phyloP scores from a whole-genome alignment of 2,888 invertebrate species.

The Apodemia duryi region DNA sequence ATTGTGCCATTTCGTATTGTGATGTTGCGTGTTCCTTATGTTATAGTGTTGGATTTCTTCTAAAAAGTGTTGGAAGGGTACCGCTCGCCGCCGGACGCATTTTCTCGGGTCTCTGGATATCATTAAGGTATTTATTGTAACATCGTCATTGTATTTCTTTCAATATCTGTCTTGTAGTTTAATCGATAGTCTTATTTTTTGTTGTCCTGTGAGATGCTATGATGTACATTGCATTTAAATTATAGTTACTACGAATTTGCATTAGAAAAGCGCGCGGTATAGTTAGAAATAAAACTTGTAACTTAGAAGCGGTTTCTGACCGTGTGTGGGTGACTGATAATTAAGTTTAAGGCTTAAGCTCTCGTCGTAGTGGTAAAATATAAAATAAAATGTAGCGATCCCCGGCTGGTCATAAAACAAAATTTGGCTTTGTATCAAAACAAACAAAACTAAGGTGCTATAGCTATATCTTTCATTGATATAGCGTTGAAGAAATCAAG shows the following conservation, averaged over 20 bases:
- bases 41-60: conserved; percentile 68
- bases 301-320: conserved; percentile 46
- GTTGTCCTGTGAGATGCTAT: conserved; percentile 34
- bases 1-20: conserved; percentile 67
- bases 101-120: conserved; percentile 76
- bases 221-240: conserved; percentile 52
- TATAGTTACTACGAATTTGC: conserved; percentile 63
- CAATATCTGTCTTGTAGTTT: conserved; percentile 70
- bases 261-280: conserved; percentile 64
- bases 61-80: conserved; percentile 67
- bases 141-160: conserved; percentile 73
- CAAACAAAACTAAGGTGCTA: not conserved
- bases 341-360: conserved; percentile 55
- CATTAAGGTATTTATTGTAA: conserved; percentile 80
- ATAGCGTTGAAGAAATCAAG: not conserved
- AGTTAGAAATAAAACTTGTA: conserved; percentile 43
- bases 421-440: not conserved
- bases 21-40: conserved; percentile 65
- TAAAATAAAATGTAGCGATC: not conserved
- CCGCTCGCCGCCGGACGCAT: conserved; percentile 70
- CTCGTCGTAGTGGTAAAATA: conserved; percentile 40
- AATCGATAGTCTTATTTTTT: conserved; percentile 67
- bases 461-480: not conserved
- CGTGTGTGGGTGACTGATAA: conserved; percentile 67
- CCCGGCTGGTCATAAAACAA: not conserved